These are phyloP conservation scores for Odontesthes bonariensis DNA, from an alignment of 2,113 vertebrate species.

Conservation along the genomic window DNA sequence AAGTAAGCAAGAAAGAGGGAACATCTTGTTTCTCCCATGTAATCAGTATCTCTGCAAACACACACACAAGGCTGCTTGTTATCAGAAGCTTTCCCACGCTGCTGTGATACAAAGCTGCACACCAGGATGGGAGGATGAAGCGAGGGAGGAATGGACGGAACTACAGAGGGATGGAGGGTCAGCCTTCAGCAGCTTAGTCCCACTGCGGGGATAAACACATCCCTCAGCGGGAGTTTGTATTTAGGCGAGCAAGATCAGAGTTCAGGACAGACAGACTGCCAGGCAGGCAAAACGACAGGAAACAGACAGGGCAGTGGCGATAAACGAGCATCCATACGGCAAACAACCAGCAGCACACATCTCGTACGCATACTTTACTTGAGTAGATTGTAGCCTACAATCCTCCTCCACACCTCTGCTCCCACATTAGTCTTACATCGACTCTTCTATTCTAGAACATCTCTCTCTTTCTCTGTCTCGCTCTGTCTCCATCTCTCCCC, in stretches of 20 bases:
- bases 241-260: slow-evolving; percentile 71
- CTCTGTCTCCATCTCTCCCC: slow-evolving; percentile 57
- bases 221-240: slow-evolving; percentile 66
- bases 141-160: slow-evolving; percentile 70
- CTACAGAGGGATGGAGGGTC: slow-evolving; percentile 75
- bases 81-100: slow-evolving; percentile 82
- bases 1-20: slow-evolving; percentile 63
- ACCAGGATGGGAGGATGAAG: slow-evolving; percentile 73
- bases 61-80: slow-evolving; percentile 73
- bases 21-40: slow-evolving; percentile 73
- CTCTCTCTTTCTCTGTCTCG: slow-evolving; percentile 52
- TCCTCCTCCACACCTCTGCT: slow-evolving; percentile 72
- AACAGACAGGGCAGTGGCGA: slow-evolving; percentile 57
- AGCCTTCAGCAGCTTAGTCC: slow-evolving; percentile 73
- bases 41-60: slow-evolving; percentile 76
- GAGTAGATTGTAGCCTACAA: slow-evolving; percentile 41
- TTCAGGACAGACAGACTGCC: slow-evolving; percentile 63
- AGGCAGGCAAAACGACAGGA: slow-evolving; percentile 58
- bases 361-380: slow-evolving; percentile 41
- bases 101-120: slow-evolving; percentile 75
- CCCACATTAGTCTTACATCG: slow-evolving; percentile 69
- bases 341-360: slow-evolving; percentile 41
- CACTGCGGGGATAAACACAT: slow-evolving; percentile 78
- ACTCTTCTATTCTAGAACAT: slow-evolving; percentile 64
- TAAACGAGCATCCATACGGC: slow-evolving; percentile 60